Percentiles rank a stretch among this genome's conserved stretches.
Evolutionary conservation across 2,113 vertebrate species (phyloP).

Genomic region (Perca flavescens): DNA sequence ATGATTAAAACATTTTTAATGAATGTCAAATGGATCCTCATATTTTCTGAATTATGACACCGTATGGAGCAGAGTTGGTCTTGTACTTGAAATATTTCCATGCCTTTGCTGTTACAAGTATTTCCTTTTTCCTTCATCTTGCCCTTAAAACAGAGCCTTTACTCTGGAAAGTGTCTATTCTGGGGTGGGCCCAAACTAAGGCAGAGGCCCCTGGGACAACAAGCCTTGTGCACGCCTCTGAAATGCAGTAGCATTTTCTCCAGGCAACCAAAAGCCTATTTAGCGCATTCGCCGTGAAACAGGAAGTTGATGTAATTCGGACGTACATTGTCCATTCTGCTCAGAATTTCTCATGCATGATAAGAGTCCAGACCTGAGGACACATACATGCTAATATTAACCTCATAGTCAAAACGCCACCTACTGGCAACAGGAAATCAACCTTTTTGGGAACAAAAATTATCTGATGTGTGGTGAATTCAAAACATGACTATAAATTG

Average conservation of each 20-base stretch:
- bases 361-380: too few relatives aligned
- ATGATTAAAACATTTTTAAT: too few relatives aligned
- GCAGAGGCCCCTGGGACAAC: neutral
- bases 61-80: neutral
- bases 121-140: constrained; percentile 3
- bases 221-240: neutral
- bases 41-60: constrained; percentile 9
- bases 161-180: neutral
- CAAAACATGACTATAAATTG: too few relatives aligned
- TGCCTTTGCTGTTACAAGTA: neutral
- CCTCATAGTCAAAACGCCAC: too few relatives aligned
- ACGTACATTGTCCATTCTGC: too few relatives aligned
- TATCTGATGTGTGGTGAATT: too few relatives aligned
- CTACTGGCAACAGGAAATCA: too few relatives aligned
- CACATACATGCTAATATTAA: too few relatives aligned
- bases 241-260: neutral
- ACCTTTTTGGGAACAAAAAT: too few relatives aligned
- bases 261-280: neutral
- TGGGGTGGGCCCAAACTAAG: neutral
- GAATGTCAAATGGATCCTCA: neutral
- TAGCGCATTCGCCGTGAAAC: too few relatives aligned
- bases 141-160: neutral
- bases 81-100: neutral
- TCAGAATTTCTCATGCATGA: too few relatives aligned
- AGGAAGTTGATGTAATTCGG: too few relatives aligned